Conservation (phyloP, 64 coral and sea anemone genomes). For the Dendronephthya gigantea region DNA sequence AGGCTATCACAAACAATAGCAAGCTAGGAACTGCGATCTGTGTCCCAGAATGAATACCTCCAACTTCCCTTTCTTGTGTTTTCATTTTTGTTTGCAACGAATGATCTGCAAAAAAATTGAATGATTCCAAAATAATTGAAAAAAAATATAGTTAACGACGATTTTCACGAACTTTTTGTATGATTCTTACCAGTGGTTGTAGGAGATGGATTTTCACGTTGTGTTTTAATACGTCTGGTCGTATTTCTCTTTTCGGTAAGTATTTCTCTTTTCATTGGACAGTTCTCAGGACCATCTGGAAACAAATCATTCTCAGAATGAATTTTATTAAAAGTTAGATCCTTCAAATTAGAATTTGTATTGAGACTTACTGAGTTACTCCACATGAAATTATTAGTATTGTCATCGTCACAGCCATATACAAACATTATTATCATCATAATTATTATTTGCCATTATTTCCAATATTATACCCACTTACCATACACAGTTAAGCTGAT, state of each 20-base stretch:
- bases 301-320: background rate
- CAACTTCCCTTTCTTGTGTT: background rate
- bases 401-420: too few relatives aligned
- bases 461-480: background rate
- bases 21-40: background rate
- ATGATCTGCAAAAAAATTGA: background rate
- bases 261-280: background rate
- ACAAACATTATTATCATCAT: background rate
- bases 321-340: background rate
- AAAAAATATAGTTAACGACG: background rate
- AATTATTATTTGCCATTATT: background rate
- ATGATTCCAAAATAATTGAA: background rate
- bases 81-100: background rate
- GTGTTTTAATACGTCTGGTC: background rate
- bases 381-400: too few relatives aligned
- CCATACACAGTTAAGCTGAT: background rate
- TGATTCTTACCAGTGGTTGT: background rate
- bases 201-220: background rate
- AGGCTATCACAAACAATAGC: background rate
- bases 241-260: too few relatives aligned
- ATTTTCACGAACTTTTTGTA: too few relatives aligned
- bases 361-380: background rate
- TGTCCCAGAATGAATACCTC: background rate
- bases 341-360: background rate
- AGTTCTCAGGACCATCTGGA: background rate